Base-by-base conservation (phyloP, 2,113 vertebrate species). In the Channa argus region DNA sequence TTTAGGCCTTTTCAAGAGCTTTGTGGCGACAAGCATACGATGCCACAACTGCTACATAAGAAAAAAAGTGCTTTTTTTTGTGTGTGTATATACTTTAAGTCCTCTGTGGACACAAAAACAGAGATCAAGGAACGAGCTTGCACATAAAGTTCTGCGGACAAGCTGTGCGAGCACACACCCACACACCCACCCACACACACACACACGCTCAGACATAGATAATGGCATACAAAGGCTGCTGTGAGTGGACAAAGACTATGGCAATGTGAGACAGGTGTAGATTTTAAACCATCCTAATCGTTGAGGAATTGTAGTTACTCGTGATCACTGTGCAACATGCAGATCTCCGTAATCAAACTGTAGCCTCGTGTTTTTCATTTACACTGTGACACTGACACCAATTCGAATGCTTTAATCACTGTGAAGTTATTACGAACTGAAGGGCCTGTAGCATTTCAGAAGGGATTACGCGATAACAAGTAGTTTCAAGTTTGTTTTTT, bases 301-400 rank as follows among this genome's bases (percentile, higher is more conserved):
- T 24, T 24, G 1, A 24, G 24, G 24, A 24, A 24, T 24, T 24
- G 24, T 24, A 24, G 24, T 24, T 1, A 1, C 24, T 24, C 24
- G 1, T 55, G 33, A 12, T 45, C 36, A 43, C 59, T 58, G 54
- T 45, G 37, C 24, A 73, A 37, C 15, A 51, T 47, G 37, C 45
- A 58, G 13, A 46, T 56, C 51, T n/a, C 13, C 43, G 4, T 51
- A 6, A 12, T 55, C 33, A 55, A 61, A 67, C 51, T 5, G 1
- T 67, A 5, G 34, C 9, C 39, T 67, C 51, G 69, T 71, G n/a
- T 10, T 41, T 44, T 54, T n/a, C 3, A 65, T 71, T 68, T 51
- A 55, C 15, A 13, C 12, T 4, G 43, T 61, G 47, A 54, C 58
- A 51, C 49, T 58, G 49, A 63, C 9, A 68, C 12, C 44, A n/a